Base-by-base conservation (phyloP, 1,140 invertebrate species). In the Psilanteris sp. region DNA sequence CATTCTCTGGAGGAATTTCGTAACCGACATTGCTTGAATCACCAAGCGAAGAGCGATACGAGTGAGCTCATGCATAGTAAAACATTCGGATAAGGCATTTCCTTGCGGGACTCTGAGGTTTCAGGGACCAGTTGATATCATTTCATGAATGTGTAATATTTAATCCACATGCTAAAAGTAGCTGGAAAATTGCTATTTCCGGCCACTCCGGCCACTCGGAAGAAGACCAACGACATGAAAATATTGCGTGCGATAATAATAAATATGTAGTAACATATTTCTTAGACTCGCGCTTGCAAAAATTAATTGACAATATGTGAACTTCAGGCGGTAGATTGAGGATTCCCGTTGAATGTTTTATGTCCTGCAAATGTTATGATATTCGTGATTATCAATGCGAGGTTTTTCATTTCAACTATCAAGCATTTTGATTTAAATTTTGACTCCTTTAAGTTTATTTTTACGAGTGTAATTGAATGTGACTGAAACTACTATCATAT, bases 121-220 rank as follows among this genome's bases (percentile, higher is more conserved):
- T 59, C 50, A 41, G 39, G 39, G 57, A 66, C 54, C 37, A 74
- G 52, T 66, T 74, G 59, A 70, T 78, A 74, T 78, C 57, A 77
- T 72, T 72, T 57, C 68, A 74, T 74, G 64, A 73, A 74, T 78
- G 64, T 41, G 66, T 74, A 78, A 78, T 78, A 78, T 78, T 74
- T 68, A 78, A 78, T 75, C 59, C 76, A 61, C 50, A 37, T 39
- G 46, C 44, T 64, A 39, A 78, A 74, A 78, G 54, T 71, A 43
- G 24, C 29, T 31, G 9, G 46, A 62, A 78, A 79, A 68, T 64
- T 70, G 50, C 46, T 37, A 55, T 34, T 57, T 50, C 27, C 50
- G 41, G 37, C 7, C 31, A 32, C n/a, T 31, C 54, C 9, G 27
- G 4, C 32, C 4, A 41, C 16, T 48, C 15, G 24, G 2, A 57